Evolutionary conservation across 2,888 invertebrate genomes (phyloP), one percentile per base, ranked within the genome.

Genomic region (Perdita meconis): DNA sequence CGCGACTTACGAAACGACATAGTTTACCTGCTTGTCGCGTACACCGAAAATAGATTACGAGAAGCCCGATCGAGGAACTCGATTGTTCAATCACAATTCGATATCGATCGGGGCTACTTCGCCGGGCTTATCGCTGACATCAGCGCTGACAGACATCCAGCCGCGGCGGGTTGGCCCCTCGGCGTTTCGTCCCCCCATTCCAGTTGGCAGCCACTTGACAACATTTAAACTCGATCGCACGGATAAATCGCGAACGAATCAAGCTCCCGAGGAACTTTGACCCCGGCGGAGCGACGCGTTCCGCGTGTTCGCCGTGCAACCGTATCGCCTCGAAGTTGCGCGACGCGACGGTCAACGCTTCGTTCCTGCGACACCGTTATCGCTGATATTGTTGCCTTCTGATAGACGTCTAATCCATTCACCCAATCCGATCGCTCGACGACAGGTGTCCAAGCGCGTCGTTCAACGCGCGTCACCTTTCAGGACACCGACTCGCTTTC

Each of bases 81-180:
- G n/a, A n/a, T n/a, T n/a, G n/a, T n/a, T n/a, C n/a, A n/a, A 6
- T 6, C 19, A 12, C 19, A 47, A 47, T 47, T 47, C 19, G 42
- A 34, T 56, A 65, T 56, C 56, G 30, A 65, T 38, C 65, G 56
- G 60, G 24, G 36, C 2, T 12, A 38, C 38, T 13, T 22, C 12
- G 13, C 8, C 5, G 6, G 16, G 6, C 44, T 13, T 47, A 67
- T 66, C 57, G 34, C 53, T 40, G 10, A 24, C 22, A 30, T 67
- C 59, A 2, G 12, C 50, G 42, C 22, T 53, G 68, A 51, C 51
- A 40, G 68, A 42, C 61, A 63, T 53, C 68, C 51, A 19, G 19
- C n/a, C 16, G 42, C 24, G 51, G 51, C 30, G n/a, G n/a, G 40
- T 19, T 47, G 16, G 13, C 19, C 30, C n/a, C 38, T 12, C 12